A percentile compares a stretch with the other conserved stretches of the same genome.
phyloP scores from a whole-genome alignment of 64 coral and sea anemone species.

The Acropora tenuis region DNA sequence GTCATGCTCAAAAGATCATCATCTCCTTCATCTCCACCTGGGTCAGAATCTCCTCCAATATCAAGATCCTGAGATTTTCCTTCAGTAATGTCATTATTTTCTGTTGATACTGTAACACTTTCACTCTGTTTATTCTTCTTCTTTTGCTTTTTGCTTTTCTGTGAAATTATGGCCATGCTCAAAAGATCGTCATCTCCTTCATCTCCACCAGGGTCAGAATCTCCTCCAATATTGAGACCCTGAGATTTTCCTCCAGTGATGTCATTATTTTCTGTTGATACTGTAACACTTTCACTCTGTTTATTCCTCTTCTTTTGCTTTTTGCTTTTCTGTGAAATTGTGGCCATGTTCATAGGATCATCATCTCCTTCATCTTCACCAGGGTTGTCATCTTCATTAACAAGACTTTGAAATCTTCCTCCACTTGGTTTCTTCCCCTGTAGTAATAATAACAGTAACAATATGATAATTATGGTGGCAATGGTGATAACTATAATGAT shows the following conservation, averaged over 20 bases:
- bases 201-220: conserved; percentile 16
- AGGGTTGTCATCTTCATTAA: conserved; percentile 47
- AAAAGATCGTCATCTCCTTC: conserved; percentile 15
- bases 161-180: not conserved
- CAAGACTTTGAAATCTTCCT: conserved; percentile 39
- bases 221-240: conserved; percentile 58
- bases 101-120: not conserved
- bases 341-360: not conserved
- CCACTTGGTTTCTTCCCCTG: conserved; percentile 30
- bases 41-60: conserved; percentile 45
- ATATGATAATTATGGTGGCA: not conserved
- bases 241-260: conserved; percentile 54
- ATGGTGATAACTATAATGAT: too few relatives aligned
- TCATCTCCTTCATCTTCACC: conserved; percentile 20
- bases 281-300: not conserved
- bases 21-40: not conserved
- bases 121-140: conserved; percentile 16
- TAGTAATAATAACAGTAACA: conserved; percentile 8
- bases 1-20: not conserved
- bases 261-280: not conserved
- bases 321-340: conserved; percentile 27
- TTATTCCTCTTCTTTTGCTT: conserved; percentile 60
- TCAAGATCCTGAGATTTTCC: conserved; percentile 63
- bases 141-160: conserved; percentile 42
- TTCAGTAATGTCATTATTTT: not conserved